Evolutionary conservation across 2,113 vertebrate genomes (phyloP).

Genomic region (Pica pica): DNA sequence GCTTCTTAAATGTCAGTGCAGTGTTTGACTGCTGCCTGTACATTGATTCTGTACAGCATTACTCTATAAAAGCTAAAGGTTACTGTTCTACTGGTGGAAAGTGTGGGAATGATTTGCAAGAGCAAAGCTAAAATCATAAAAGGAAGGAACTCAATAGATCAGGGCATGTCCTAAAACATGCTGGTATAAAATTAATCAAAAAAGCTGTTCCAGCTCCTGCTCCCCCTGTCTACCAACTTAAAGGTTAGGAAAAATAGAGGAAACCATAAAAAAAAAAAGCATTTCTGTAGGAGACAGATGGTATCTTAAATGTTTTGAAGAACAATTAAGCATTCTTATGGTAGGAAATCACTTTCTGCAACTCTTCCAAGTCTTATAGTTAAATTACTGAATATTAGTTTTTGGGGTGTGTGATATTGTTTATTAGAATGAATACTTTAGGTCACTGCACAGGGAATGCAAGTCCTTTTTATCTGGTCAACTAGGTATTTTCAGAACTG

Average conservation of each 20-base stretch:
- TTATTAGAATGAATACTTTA: background rate
- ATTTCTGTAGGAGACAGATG: background rate
- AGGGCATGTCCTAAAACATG: background rate
- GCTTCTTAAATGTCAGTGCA: constrained; percentile 58
- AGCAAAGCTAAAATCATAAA: constrained; percentile 51
- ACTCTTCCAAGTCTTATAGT: background rate
- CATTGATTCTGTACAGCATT: constrained; percentile 40
- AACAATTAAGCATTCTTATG: background rate
- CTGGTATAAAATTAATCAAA: constrained; percentile 57
- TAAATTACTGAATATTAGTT: background rate
- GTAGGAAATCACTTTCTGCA: background rate
- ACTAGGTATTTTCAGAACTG: background rate
- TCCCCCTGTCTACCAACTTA: background rate
- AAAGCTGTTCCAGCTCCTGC: background rate
- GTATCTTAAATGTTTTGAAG: constrained; percentile 14
- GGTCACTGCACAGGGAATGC: background rate
- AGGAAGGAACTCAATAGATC: constrained; percentile 2
- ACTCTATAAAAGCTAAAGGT: constrained; percentile 66
- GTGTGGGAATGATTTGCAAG: constrained; percentile 25
- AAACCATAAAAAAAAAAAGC: background rate
- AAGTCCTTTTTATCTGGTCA: background rate
- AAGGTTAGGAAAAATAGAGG: background rate
- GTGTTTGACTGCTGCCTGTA: constrained; percentile 44
- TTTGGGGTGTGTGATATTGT: background rate
- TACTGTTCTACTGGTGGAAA: constrained; percentile 21